Base-by-base conservation (phyloP, 2,113 vertebrate species). In the Alectura lathami region DNA sequence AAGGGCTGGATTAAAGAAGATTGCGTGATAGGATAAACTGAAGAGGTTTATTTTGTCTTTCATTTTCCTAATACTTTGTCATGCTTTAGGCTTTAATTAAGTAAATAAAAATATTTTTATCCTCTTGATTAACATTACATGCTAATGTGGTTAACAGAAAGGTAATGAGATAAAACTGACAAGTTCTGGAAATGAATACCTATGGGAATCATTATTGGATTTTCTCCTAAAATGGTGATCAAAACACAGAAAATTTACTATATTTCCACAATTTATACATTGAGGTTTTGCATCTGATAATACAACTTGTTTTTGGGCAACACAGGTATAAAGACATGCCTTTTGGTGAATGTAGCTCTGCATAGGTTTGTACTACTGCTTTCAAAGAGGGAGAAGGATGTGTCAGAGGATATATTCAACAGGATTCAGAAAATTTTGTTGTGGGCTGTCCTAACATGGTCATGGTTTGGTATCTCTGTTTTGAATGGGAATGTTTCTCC, bases 251-350 rank as follows among this genome's bases (percentile, higher is more conserved):
- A n/a, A 3, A 53, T 34, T 5, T 68, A 3, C 15, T 57, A 3
- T 24, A 38, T 22, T 76, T 32, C 3, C 6, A 79, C 27, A 72
- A 13, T 17, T 0, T 0, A 3, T 60, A 30, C 2, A 48, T 79
- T 32, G 2, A 20, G 45, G 21, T n/a, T 56, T 76, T 85, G 2
- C 1, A 4, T 60, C 6, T 75, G 26, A 2, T 9, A 43, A 81
- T 30, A 23, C 15, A 76, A 40, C 24, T 74, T 84, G 6, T 42
- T 34, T 79, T 78, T 3, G 6, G 15, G 34, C 8, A 67, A 79
- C 9, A 2, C 5, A 82, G 62, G 53, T 75, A 36, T 62, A 53
- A 81, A 77, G 30, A 43, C 23, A 48, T 14, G 23, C 6, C 27
- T 60, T 75, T 50, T 48, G 30, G 17, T 64, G 54, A 68, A 72